Base-by-base conservation (phyloP, 2,113 vertebrate genomes). In the Dryoscopus gambensis region DNA sequence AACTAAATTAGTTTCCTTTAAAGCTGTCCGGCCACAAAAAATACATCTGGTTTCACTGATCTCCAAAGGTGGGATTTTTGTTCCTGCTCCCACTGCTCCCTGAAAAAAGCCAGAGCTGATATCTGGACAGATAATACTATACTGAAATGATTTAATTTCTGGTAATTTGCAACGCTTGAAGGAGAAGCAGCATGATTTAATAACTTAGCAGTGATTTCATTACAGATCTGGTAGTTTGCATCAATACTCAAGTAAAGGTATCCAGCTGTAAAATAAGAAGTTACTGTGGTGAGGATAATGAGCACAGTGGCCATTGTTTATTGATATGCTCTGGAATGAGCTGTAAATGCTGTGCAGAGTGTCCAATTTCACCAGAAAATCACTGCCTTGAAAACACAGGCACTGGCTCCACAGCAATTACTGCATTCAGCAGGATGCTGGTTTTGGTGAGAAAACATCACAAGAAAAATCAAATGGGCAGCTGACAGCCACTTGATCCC, bases 201-300 rank as follows among this genome's bases (percentile, higher is more conserved):
- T 94, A 93, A 85, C 42, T 53, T 23, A 57, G 49, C 74, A 53
- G 53, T 47, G 79, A 77, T 93, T 88, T 93, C 67, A 88, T 28
- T 57, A 75, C 78, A 76, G 78, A 83, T 80, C 50, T 65, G 75
- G 74, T 93, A 50, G 75, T 73, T 65, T 94, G 84, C 50, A 87
- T 52, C 87, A 89, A 91, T 81, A 84, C 15, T 59, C 69, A 91
- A 82, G 71, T 63, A 89, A 94, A 87, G 0, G 62, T 52, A 89
- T 79, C 70, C 90, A 95, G 67, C 59, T 87, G 86, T 88, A 92
- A 90, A 95, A 77, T 28, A 69, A 76, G 80, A 86, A 84, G 53
- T 42, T 63, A 19, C 53, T 67, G 52, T 49, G 33, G 79, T 56
- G 75, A 84, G 65, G 64, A 81, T 53, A 83, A 92, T 28, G 78